Evolutionary conservation across 2,113 vertebrate species (phyloP), one percentile per base, ranked within the genome.

Genomic region (Phalacrocorax pelagicus): DNA sequence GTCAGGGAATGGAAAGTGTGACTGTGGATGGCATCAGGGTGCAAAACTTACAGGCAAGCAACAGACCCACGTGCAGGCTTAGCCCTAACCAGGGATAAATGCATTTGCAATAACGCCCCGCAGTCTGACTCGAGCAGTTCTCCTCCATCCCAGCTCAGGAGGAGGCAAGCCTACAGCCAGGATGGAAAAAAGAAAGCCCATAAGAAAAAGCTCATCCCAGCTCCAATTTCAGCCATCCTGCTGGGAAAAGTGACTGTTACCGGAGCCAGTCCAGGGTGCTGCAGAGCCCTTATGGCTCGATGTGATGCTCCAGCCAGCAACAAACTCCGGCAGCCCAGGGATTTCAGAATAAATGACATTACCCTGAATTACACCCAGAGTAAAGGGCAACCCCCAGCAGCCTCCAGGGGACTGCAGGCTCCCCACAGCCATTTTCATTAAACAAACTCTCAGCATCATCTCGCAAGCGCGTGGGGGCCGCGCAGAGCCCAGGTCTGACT

Each of bases 51-150:
- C 0, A 8, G 24, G 15, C 6, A 22, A 65, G 82, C 26, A 65
- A 23, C 22, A 66, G 55, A 36, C 27, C 32, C 3, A 1, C 47
- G 15, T 2, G 12, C 59, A 44, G 46, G 40, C 55, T 2, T 0
- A 46, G 72, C 58, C 57, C 20, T 12, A 12, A 3, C 23, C 52
- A n/a, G 74, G 22, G 22, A 44, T 57, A 3, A 40, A 11, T 1
- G 5, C 4, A 15, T 16, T 15, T 61, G 4, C n/a, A 67, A 49
- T 7, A 15, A 34, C 1, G 15, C 13, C 72, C 66, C 0, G 0
- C 30, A 1, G 8, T 34, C 23, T 6, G 0, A 4, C n/a, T 19
- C 2, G 0, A 46, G 21, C 30, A 10, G 20, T 0, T 74, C 20
- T 19, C 20, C 26, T 36, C 44, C 66, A n/a, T 7, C 42, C 57